Conservation (phyloP, 2,113 vertebrate species). For the Nicator chloris region DNA sequence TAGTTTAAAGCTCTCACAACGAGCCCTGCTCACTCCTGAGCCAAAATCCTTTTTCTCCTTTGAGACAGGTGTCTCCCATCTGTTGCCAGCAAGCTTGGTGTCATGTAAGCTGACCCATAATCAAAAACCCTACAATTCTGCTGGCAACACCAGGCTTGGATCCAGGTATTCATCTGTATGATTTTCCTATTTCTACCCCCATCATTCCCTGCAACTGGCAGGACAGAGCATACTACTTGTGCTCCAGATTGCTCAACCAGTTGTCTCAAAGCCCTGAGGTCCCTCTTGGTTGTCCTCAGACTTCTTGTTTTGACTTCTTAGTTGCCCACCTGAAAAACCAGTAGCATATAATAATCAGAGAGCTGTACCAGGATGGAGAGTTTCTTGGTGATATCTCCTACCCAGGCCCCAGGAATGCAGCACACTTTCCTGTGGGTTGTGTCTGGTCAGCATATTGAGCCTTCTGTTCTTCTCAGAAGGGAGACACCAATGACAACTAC, state of each 20-base stretch:
- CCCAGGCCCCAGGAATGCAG: not conserved
- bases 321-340: not conserved
- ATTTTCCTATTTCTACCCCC: not conserved
- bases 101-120: not conserved
- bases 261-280: not conserved
- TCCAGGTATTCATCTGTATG: not conserved
- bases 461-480: not conserved
- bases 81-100: not conserved
- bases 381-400: not conserved
- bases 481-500: not conserved
- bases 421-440: not conserved
- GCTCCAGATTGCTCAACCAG: not conserved
- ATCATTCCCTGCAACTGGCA: not conserved
- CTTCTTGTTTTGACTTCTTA: not conserved
- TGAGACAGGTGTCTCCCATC: not conserved
- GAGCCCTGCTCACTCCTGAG: not conserved
- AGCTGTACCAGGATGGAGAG: not conserved
- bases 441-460: not conserved
- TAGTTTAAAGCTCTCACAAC: not conserved
- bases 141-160: not conserved
- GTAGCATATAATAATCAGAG: not conserved
- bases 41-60: not conserved
- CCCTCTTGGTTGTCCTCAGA: not conserved
- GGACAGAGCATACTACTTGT: not conserved
- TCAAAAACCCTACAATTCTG: not conserved